Base-by-base conservation (phyloP, 2,113 vertebrate genomes). In the Odocoileus hemionus region DNA sequence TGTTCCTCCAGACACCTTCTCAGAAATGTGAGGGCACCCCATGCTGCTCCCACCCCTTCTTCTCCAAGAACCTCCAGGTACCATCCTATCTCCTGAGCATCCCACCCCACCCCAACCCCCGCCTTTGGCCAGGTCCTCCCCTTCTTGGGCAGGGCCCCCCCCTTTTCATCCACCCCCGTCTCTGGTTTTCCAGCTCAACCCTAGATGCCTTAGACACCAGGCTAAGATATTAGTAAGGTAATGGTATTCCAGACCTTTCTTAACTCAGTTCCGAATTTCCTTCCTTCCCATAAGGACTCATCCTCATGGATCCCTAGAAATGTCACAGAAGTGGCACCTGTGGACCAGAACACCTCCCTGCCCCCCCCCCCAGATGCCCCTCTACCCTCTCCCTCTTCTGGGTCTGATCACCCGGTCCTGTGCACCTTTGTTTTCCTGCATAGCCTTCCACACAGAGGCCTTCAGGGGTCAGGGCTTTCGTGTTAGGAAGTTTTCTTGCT, bases 321-420 rank as follows among this genome's bases (percentile, higher is more conserved):
- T 2, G 5, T 39, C 70, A 47, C 39, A 3, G 11, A 47, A 64
- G 25, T 52, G 36, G 57, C 33, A 11, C 23, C n/a, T 82, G 21
- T 30, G 57, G 26, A 12, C 2, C 39, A 21, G 76, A 60, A 36
- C 11, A 12, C 17, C 2, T 3, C 47, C 33, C 26, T 1, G 0
- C 9, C 45, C 33, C 15, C 28, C 58, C 39, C 15, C 28, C 58
- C 39, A 30, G 2, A 14, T 43, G 6, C 36, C 11, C 2, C 47
- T 45, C 15, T 11, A 4, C 3, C 12, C 28, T 19, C 14, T 13
- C 28, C 17, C 16, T 9, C 55, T 3, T 33, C 36, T 15, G 2
- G 2, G 19, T 36, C 93, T 3, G 7, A 14, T 12, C 87, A 58
- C 52, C 16, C 0, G 0, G 70, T 8, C 50, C 67, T 0, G 2